Evolutionary conservation across 2,113 vertebrate species (phyloP).

Genomic region (Micronycteris hirsuta): DNA sequence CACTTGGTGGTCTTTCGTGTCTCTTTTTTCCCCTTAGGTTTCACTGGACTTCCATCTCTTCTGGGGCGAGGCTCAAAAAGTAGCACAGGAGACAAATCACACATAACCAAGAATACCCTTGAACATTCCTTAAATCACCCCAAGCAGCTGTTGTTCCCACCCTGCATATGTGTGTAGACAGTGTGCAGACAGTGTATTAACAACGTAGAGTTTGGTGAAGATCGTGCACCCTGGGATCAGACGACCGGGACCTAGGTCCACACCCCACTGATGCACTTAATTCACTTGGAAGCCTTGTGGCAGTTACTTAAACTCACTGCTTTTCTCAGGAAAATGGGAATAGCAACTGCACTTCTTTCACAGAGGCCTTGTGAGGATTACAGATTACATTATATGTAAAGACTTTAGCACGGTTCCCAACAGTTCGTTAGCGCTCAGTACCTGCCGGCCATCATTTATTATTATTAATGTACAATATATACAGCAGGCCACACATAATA

Average conservation of each 20-base stretch:
- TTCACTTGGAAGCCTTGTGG: not conserved
- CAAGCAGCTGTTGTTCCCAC: not conserved
- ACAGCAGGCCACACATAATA: not conserved
- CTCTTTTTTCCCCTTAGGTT: not conserved
- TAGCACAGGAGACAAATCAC: not conserved
- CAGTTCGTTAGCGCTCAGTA: not conserved
- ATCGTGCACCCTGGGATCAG: not conserved
- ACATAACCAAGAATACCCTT: not conserved
- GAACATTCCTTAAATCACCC: not conserved
- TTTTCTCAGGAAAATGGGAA: not conserved
- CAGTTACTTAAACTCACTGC: not conserved
- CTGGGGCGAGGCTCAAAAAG: not conserved
- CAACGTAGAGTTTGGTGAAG: too few relatives aligned
- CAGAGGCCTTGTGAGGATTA: not conserved
- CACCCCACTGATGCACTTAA: not conserved
- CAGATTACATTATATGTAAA: not conserved
- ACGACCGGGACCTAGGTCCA: not conserved
- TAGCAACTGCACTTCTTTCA: not conserved
- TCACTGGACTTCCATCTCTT: not conserved
- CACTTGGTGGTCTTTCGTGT: not conserved
- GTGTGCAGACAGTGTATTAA: not conserved
- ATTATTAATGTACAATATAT: not conserved
- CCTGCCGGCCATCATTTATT: not conserved
- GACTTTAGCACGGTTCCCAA: not conserved
- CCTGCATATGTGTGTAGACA: not conserved